These are phyloP conservation scores for Megalopta genalis DNA, from an alignment of 1,140 invertebrate genomes.

Conservation along the genomic window DNA sequence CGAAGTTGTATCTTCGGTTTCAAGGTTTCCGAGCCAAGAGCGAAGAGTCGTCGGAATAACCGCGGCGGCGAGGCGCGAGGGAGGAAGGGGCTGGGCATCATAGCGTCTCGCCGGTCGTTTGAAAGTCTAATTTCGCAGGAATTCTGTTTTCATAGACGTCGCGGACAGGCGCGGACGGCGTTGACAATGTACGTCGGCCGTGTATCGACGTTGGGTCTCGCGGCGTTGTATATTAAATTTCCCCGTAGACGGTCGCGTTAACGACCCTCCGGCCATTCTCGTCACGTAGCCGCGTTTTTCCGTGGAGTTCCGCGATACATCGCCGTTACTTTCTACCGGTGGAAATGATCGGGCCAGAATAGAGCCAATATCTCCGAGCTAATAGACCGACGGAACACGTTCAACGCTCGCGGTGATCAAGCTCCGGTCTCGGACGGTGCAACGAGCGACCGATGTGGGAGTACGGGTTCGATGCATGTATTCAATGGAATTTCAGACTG, in stretches of 20 bases:
- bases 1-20: neutral
- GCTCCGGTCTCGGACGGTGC: too few species aligned
- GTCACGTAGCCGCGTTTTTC: neutral
- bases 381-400: neutral
- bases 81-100: neutral
- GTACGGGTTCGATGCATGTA: neutral
- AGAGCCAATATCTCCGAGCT: neutral
- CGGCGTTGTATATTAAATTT: slow-evolving; percentile 12
- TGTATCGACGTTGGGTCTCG: neutral
- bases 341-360: neutral
- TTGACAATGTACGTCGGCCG: neutral
- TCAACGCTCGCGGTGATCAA: too few species aligned
- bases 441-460: neutral
- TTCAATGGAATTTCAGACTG: neutral
- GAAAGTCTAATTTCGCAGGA: slow-evolving; percentile 45
- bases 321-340: neutral
- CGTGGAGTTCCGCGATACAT: neutral
- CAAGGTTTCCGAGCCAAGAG: neutral
- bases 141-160: slow-evolving; percentile 7
- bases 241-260: neutral
- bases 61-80: neutral
- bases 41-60: neutral
- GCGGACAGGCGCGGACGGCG: neutral
- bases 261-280: neutral
- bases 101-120: slow-evolving; percentile 32